Conservation (phyloP, 2,113 vertebrate species). For the Speoplatyrhinus poulsoni region DNA sequence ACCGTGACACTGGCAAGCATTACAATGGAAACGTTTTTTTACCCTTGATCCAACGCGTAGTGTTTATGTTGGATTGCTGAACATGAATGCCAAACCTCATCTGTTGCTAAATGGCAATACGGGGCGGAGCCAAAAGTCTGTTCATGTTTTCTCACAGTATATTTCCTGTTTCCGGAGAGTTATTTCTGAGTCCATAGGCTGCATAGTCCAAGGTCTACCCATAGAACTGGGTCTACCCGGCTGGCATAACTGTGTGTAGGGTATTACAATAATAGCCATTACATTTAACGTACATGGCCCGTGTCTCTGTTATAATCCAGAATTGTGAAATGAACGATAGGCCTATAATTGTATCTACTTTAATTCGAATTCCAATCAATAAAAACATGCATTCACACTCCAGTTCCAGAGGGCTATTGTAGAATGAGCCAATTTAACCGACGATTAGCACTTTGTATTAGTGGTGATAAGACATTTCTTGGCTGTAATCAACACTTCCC, state of each 20-base stretch:
- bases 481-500: conserved; percentile 56
- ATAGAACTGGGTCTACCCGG: no score
- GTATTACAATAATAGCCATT: no score
- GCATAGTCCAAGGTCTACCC: background rate
- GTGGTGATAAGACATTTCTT: conserved; percentile 56
- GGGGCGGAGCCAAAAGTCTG: conserved; percentile 56
- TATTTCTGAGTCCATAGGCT: background rate
- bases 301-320: no score
- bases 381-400: conserved; percentile 13
- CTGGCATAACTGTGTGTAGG: no score
- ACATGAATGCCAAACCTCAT: conserved; percentile 46
- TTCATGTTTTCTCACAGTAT: conserved; percentile 3
- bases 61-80: background rate
- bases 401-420: conserved; percentile 4
- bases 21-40: conserved; percentile 15
- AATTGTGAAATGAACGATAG: no score
- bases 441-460: conserved; percentile 56
- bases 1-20: conserved; percentile 43
- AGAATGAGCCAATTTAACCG: conserved; percentile 27
- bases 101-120: conserved; percentile 67
- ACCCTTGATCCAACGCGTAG: background rate
- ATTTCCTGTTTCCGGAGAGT: conserved; percentile 53
- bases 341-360: no score
- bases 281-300: no score
- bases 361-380: no score